These are phyloP conservation scores for Barbus barbus DNA, from an alignment of 2,113 vertebrate genomes.

Conservation along the genomic window DNA sequence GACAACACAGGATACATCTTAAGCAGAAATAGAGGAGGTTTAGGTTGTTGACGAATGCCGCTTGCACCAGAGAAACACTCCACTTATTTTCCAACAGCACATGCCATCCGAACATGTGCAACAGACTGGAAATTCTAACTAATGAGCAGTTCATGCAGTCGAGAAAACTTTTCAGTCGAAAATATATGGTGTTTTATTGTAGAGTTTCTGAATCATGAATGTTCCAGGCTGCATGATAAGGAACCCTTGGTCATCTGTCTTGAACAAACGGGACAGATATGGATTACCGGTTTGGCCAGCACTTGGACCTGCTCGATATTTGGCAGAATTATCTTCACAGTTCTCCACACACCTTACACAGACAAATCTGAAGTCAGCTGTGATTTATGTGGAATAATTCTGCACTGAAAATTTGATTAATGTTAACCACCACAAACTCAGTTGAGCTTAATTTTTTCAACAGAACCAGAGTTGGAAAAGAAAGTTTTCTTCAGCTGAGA, in stretches of 20 bases:
- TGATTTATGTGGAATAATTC: constrained; percentile 35
- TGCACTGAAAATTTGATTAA: constrained; percentile 14
- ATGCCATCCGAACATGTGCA: background rate
- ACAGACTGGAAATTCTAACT: background rate
- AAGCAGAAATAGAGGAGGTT: constrained; percentile 27
- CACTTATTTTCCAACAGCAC: background rate
- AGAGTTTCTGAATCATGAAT: background rate
- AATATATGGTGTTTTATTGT: background rate
- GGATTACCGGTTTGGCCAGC: constrained; percentile 26
- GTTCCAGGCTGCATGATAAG: background rate
- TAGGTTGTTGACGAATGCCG: background rate
- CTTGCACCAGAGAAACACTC: constrained; percentile 19
- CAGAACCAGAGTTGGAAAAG: constrained; percentile 29
- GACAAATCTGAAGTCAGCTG: background rate
- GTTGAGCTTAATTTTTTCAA: background rate
- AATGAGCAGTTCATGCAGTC: background rate
- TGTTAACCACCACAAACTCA: constrained; percentile 18
- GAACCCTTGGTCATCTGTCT: constrained; percentile 6
- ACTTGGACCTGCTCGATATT: constrained; percentile 9
- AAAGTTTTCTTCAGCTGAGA: constrained; percentile 35
- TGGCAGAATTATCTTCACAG: constrained; percentile 28
- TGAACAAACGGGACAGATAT: background rate
- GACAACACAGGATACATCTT: constrained; percentile 25
- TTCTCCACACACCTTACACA: constrained; percentile 26
- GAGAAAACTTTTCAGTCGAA: background rate